These are phyloP conservation scores for Diarsia brunnea DNA, from an alignment of 2,888 invertebrate species.

Conservation along the genomic window DNA sequence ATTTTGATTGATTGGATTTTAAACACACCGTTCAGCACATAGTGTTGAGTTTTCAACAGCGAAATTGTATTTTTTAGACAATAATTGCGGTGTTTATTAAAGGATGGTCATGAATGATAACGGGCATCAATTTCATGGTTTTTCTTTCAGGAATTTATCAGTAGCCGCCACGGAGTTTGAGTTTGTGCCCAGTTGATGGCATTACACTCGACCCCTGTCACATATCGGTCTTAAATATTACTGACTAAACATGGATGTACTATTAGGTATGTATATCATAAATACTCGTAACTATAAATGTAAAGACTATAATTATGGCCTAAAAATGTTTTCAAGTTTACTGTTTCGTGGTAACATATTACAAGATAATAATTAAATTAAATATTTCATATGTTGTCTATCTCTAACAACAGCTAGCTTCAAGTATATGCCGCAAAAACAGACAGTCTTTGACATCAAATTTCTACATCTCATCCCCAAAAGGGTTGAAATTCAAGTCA, in stretches of 20 bases:
- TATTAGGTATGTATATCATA: no score
- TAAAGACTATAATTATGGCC: not conserved
- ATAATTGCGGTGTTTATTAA: not conserved
- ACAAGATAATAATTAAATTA: not conserved
- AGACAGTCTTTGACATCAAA: not conserved
- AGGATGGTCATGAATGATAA: not conserved
- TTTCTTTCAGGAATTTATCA: no score
- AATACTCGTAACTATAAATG: no score
- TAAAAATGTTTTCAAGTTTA: not conserved
- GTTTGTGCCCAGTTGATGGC: no score
- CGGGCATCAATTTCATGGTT: no score
- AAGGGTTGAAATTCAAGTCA: conserved; percentile 19
- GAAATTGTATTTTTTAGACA: not conserved
- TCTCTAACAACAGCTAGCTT: not conserved
- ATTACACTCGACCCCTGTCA: no score
- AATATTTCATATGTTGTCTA: not conserved
- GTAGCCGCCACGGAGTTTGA: no score
- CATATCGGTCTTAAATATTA: no score
- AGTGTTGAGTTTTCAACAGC: not conserved
- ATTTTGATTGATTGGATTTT: no score
- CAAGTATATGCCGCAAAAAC: not conserved
- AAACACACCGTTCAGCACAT: not conserved
- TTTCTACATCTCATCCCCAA: not conserved
- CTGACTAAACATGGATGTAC: no score
- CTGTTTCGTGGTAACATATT: not conserved